Conservation (phyloP, 2,797 vertebrate species). For the Sebastes jordani region DNA sequence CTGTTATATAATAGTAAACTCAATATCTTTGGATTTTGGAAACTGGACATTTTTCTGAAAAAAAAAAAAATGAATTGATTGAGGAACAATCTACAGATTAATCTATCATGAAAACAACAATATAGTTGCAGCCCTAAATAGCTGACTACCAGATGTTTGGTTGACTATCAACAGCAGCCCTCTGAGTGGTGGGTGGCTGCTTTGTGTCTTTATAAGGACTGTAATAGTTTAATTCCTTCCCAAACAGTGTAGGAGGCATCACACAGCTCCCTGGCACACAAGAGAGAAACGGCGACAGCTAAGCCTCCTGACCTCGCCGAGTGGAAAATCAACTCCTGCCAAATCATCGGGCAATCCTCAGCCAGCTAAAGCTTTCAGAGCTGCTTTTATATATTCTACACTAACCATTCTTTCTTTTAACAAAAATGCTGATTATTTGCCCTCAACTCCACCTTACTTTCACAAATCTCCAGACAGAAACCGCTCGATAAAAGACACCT, state of each 20-base stretch:
- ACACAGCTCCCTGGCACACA: constrained; percentile 34
- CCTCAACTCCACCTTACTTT: background rate
- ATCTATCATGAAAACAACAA: background rate
- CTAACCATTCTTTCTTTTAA: background rate
- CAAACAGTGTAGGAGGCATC: constrained; percentile 52
- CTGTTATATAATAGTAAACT: background rate
- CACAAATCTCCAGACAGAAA: background rate
- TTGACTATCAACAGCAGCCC: constrained; percentile 26
- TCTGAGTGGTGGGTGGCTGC: constrained; percentile 36
- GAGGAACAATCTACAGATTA: background rate
- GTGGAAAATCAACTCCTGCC: constrained; percentile 50
- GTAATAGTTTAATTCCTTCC: constrained; percentile 69
- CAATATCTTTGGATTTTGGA: background rate
- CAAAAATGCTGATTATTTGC: background rate
- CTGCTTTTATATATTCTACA: constrained; percentile 22
- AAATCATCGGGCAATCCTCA: constrained; percentile 53
- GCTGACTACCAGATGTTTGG: constrained; percentile 62
- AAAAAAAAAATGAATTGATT: background rate
- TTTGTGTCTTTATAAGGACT: constrained; percentile 53
- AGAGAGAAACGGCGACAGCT: constrained; percentile 52
- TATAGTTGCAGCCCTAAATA: background rate
- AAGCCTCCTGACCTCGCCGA: constrained; percentile 64
- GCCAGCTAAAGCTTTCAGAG: constrained; percentile 37
- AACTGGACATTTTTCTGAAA: too few relatives aligned
- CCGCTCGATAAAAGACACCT: background rate